A percentile compares a stretch with the other conserved stretches of the same genome.
phyloP scores from a whole-genome alignment of 2,888 invertebrate genomes.

The Pocota personata region DNA sequence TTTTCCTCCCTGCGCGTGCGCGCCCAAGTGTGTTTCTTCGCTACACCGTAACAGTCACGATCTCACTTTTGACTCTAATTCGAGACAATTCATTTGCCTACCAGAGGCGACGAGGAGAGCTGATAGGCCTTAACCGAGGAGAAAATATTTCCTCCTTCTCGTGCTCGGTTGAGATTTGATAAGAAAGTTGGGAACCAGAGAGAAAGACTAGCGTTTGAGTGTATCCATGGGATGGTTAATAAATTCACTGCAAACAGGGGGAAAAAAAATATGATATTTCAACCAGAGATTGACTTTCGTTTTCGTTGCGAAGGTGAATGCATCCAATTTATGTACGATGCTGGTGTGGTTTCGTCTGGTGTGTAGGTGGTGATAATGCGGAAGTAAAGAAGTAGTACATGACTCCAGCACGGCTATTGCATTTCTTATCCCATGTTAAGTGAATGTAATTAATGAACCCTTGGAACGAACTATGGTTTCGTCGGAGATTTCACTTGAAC shows the following conservation, averaged over 20 bases:
- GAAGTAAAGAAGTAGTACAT: slow-evolving; percentile 47
- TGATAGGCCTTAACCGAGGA: slow-evolving; percentile 27
- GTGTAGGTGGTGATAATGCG: slow-evolving; percentile 64
- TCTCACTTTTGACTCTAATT: slow-evolving; percentile 73
- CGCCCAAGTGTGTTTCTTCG: slow-evolving; percentile 5
- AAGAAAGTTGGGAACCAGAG: slow-evolving; percentile 51
- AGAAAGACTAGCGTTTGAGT: slow-evolving; percentile 2
- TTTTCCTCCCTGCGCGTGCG: not conserved
- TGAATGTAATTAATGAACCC: slow-evolving; percentile 55
- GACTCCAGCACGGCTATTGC: slow-evolving; percentile 14
- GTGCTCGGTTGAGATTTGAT: slow-evolving; percentile 29
- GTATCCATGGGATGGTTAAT: slow-evolving; percentile 58
- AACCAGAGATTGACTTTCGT: slow-evolving; percentile 63
- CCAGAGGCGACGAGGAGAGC: slow-evolving; percentile 2
- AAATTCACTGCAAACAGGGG: slow-evolving; percentile 27
- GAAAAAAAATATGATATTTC: slow-evolving; percentile 62
- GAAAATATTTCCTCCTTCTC: slow-evolving; percentile 54
- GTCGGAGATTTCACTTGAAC: slow-evolving; percentile 32
- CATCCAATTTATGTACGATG: slow-evolving; percentile 42
- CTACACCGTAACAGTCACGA: slow-evolving; percentile 58
- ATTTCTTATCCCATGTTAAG: slow-evolving; percentile 49
- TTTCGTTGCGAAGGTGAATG: slow-evolving; percentile 68
- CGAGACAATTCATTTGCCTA: slow-evolving; percentile 73
- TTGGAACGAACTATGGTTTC: slow-evolving; percentile 16
- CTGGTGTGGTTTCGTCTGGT: slow-evolving; percentile 1